These are phyloP conservation scores for Hyposoter dolosus DNA, from an alignment of 2,888 invertebrate genomes.

Conservation along the genomic window DNA sequence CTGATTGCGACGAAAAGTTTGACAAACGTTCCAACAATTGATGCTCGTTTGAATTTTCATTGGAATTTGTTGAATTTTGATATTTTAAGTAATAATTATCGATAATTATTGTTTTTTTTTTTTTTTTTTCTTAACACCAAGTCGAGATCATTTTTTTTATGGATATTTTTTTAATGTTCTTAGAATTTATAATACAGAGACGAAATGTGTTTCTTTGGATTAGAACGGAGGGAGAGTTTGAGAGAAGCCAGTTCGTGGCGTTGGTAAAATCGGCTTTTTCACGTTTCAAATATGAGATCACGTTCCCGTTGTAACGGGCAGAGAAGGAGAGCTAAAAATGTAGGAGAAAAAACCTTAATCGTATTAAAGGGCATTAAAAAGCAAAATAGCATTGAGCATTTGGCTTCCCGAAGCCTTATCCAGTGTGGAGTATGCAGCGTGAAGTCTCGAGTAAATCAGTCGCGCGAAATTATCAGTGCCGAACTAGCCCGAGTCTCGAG, in stretches of 20 bases:
- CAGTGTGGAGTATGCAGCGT: slow-evolving; percentile 28
- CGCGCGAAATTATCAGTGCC: slow-evolving; percentile 58
- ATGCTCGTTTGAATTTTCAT: not conserved
- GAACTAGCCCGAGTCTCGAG: slow-evolving; percentile 45
- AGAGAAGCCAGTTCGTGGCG: slow-evolving; percentile 48
- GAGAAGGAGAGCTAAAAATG: slow-evolving; percentile 2
- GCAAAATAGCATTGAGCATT: slow-evolving; percentile 80
- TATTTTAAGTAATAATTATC: not conserved
- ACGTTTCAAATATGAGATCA: slow-evolving; percentile 61
- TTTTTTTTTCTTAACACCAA: too few species aligned
- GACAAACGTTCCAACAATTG: slow-evolving; percentile 2
- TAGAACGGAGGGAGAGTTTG: not conserved
- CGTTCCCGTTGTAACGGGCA: slow-evolving; percentile 45
- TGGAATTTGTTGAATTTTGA: not conserved
- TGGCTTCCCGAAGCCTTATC: slow-evolving; percentile 80
- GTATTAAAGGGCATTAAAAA: slow-evolving; percentile 79
- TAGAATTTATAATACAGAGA: not conserved
- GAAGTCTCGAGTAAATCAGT: slow-evolving; percentile 69
- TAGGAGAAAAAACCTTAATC: slow-evolving; percentile 73
- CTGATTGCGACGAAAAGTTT: slow-evolving; percentile 4
- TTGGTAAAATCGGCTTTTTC: slow-evolving; percentile 64
- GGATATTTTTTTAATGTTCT: not conserved
- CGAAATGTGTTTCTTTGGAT: not conserved
- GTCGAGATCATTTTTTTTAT: not conserved
- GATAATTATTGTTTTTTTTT: not conserved